Conservation (phyloP, 2,888 invertebrate genomes). For the Phorcus lineatus region DNA sequence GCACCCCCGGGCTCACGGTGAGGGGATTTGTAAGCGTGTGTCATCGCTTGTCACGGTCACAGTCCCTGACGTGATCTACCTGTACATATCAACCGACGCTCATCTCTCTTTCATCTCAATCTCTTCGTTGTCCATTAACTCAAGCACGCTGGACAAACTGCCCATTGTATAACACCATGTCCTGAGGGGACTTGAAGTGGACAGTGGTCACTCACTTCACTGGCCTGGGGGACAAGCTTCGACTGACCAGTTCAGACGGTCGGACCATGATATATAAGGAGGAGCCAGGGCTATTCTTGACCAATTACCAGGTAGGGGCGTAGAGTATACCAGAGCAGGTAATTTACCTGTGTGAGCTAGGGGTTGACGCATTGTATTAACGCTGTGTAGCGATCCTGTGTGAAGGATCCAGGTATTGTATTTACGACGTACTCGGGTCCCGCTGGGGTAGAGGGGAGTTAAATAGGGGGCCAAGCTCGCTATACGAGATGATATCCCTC, state of each 20-base stretch:
- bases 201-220: background rate
- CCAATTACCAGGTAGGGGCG: conserved; percentile 13
- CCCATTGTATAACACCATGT: background rate
- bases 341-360: background rate
- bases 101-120: too few species aligned
- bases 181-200: background rate
- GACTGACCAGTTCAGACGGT: background rate
- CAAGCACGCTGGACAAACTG: background rate
- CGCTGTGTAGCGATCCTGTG: too few species aligned
- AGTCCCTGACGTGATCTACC: too few species aligned
- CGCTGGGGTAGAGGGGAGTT: background rate
- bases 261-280: background rate
- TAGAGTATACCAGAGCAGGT: background rate
- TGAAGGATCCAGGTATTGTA: too few species aligned
- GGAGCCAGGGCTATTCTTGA: background rate
- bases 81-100: too few species aligned
- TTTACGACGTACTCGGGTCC: background rate
- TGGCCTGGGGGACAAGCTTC: conserved; percentile 2
- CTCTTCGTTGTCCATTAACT: background rate
- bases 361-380: too few species aligned
- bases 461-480: too few species aligned
- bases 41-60: too few species aligned
- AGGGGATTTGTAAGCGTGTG: too few species aligned
- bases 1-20: too few species aligned
- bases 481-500: background rate